Base-by-base conservation (phyloP, 1,140 invertebrate species). In the Zeugodacus cucurbitae region DNA sequence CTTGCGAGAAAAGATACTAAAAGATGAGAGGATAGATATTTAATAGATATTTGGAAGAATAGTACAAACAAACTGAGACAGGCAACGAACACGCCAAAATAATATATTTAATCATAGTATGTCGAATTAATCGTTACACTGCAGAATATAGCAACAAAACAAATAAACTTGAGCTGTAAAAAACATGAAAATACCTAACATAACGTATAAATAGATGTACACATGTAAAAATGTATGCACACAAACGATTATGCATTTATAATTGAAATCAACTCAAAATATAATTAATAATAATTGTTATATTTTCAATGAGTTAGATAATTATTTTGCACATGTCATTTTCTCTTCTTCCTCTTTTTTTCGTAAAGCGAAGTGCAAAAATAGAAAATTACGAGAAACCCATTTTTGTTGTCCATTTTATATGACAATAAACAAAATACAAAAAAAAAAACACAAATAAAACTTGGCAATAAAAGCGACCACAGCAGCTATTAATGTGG, bases 251-350 rank as follows among this genome's bases (percentile, higher is more conserved):
- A 34, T 5, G 26, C 26, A 29, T 29, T 8, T 62, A 62, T 29
- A 62, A 26, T 62, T 29, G 26, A 62, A 3, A 54, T 54, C 14
- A 20, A 54, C 14, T 3, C 14, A 54, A 26, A 67, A 67, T 32
- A 67, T 32, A 67, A 67, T 67, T 29, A 67, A 67, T 67, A 67
- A 67, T 67, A 67, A 67, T 67, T 67, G 62, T 67, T 67, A 32
- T 29, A 67, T 67, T 32, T 34, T 11, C n/a, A 67, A 67, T 32
- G 29, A 17, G 26, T 67, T 67, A 34, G 62, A 32, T 67, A 67
- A 67, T 32, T 62, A 62, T 62, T n/a, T 62, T 62, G 62, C 62
- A 67, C 26, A 17, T 48, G 44, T 48, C n/a, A 64, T 29, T 1
- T 64, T 62, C 10, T 29, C 0, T 64, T 62, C 10, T 29, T 26